Base-by-base conservation (phyloP, 1,140 invertebrate species). In the Drosophila albomicans region DNA sequence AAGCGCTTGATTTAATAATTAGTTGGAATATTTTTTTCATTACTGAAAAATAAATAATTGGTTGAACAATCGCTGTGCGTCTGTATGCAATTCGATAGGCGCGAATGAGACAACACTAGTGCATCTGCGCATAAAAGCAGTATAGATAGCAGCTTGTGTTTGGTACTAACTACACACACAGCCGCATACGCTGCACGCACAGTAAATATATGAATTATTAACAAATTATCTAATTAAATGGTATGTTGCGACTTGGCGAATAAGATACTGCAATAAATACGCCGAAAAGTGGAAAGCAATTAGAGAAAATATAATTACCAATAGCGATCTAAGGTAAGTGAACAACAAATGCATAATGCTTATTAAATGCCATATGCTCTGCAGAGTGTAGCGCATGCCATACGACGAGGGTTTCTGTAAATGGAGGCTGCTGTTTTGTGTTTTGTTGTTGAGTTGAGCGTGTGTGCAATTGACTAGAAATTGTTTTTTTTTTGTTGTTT, bases 331-430 rank as follows among this genome's bases (percentile, higher is more conserved):
- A 15, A 2, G 49, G 16, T 41, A 25, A 16, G 16, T 11, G 3
- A 52, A 25, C 0, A n/a, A 6, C 6, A 11, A 0, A 8, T 20
- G 35, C 46, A 46, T 5, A 67, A 32, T 13, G n/a, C 10, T n/a
- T 3, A 16, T 3, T n/a, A 6, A 58, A 65, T 2, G 7, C 3
- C 5, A 52, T 2, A 78, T 54, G 32, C 69, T 28, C 1, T 11
- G 6, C 15, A 30, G 28, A 25, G 20, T 30, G 67, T 65, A 86
- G 82, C 30, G 71, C 46, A 76, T n/a, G 45, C 48, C 43, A 67
- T 59, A 68, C 76, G 79, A 87, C 82, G 82, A 86, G 82, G 82
- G 82, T 86, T 79, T 64, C 82, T 87, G 82, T 87, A 86, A 86
- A 82, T 87, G 71, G 78, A 81, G 80, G 76, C 76, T 82, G 84